A percentile compares a stretch with the other conserved stretches of the same genome.
phyloP scores from a whole-genome alignment of 2,113 vertebrate genomes.

The Malurus cyaneus region DNA sequence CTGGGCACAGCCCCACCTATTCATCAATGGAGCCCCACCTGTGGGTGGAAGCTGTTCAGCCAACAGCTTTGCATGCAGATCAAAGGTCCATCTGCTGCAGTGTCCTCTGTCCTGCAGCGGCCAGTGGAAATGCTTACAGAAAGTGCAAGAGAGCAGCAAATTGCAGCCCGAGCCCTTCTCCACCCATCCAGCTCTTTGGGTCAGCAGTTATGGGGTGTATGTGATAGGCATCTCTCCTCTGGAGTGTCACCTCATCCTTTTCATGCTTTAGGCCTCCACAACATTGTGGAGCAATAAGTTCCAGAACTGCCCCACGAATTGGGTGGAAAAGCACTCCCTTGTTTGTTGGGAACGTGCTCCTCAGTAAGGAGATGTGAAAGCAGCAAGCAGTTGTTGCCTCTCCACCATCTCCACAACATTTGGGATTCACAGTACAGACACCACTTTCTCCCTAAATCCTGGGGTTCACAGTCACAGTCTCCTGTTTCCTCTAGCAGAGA shows the following conservation, averaged over 20 bases:
- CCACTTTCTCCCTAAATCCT: not conserved
- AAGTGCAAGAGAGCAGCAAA: not conserved
- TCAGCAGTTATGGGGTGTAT: not conserved
- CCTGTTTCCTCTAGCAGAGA: not conserved
- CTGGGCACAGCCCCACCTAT: not conserved
- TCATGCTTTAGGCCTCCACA: not conserved
- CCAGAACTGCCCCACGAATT: not conserved
- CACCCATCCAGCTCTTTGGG: not conserved
- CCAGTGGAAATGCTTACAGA: not conserved
- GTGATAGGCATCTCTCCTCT: not conserved
- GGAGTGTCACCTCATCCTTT: not conserved
- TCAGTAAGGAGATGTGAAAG: not conserved
- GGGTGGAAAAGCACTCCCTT: not conserved
- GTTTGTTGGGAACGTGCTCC: not conserved
- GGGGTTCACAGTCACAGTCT: not conserved
- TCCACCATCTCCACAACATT: not conserved
- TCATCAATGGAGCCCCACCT: not conserved
- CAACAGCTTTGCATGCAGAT: not conserved
- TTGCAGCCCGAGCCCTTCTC: not conserved
- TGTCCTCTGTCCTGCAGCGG: not conserved
- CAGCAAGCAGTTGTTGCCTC: not conserved
- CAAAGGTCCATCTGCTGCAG: not conserved
- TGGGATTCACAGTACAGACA: not conserved
- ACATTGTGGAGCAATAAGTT: not conserved
- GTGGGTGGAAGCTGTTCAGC: not conserved